These are phyloP conservation scores for Eucera pruinosa DNA, from an alignment of 2,888 invertebrate species.

Conservation along the genomic window DNA sequence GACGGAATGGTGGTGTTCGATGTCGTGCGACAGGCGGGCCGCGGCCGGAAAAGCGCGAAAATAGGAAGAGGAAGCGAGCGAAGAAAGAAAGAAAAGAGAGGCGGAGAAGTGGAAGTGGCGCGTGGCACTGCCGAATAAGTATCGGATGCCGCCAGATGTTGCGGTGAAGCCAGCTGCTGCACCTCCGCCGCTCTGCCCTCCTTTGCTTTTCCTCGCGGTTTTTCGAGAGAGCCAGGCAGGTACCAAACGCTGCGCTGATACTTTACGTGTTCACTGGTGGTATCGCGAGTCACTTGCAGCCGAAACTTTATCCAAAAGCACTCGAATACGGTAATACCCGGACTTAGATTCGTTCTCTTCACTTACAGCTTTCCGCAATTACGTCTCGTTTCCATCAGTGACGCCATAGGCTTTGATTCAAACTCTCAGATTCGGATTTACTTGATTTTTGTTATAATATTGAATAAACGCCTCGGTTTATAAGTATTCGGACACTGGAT, in stretches of 20 bases:
- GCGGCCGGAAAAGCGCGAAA: slow-evolving; percentile 57
- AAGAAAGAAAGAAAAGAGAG: slow-evolving; percentile 58
- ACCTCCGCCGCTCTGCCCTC: slow-evolving; percentile 65
- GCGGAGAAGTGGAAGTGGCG: slow-evolving; percentile 78
- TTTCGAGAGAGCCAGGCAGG: slow-evolving; percentile 68
- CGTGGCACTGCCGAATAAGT: slow-evolving; percentile 80
- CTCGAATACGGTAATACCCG: too few species aligned
- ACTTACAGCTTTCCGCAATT: too few species aligned
- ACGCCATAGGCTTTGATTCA: too few species aligned
- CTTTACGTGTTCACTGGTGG: slow-evolving; percentile 63
- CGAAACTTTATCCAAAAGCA: slow-evolving; percentile 1
- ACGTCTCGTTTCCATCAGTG: too few species aligned
- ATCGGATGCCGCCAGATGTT: slow-evolving; percentile 80
- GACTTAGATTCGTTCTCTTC: too few species aligned
- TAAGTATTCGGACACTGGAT: too few species aligned
- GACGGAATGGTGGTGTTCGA: not conserved
- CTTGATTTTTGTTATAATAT: too few species aligned
- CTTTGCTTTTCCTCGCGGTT: slow-evolving; percentile 73
- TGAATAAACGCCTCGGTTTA: too few species aligned
- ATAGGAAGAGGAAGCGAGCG: slow-evolving; percentile 51
- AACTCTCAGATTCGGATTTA: too few species aligned
- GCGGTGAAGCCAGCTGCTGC: slow-evolving; percentile 77
- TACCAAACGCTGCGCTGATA: slow-evolving; percentile 37
- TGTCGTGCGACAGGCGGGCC: slow-evolving; percentile 18
- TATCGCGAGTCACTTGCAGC: slow-evolving; percentile 34